A percentile compares a stretch with the other conserved stretches of the same genome.
These are phyloP conservation scores for Hirudo medicinalis DNA, from an alignment of 1,140 invertebrate species.

Conservation along the genomic window DNA sequence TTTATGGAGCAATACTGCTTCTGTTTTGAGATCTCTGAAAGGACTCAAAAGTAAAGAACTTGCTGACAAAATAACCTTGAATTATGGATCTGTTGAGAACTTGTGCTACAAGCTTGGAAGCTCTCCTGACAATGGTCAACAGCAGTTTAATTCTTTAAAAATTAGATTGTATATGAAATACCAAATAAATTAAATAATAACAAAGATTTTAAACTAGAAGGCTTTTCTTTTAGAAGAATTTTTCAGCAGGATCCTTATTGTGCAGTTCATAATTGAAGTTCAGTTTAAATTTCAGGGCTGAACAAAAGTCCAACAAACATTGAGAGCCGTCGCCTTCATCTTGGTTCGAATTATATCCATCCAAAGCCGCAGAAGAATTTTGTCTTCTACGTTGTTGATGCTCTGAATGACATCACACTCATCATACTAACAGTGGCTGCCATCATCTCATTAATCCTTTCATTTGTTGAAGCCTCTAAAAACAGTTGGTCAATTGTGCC, in stretches of 20 bases:
- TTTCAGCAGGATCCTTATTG: no score
- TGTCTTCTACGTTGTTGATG: conserved; percentile 90
- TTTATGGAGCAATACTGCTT: not conserved
- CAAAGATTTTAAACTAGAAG: no score
- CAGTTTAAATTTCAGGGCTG: no score
- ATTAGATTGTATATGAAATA: no score
- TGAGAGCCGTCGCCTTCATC: conserved; percentile 34
- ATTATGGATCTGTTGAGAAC: conserved; percentile 11
- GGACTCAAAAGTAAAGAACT: conserved; percentile 6
- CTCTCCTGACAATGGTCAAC: conserved; percentile 11
- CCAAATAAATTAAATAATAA: no score
- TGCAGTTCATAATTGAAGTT: no score
- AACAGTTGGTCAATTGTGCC: not conserved
- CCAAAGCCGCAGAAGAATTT: conserved; percentile 95
- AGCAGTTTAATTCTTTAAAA: no score
- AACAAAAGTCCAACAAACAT: not conserved
- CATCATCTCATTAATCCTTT: conserved; percentile 26
- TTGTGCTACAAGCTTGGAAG: not conserved
- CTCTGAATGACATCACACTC: conserved; percentile 88
- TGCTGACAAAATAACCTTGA: not conserved
- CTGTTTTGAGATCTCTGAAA: conserved; percentile 1
- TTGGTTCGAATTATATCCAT: conserved; percentile 90
- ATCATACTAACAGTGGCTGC: conserved; percentile 53
- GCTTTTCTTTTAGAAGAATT: no score
- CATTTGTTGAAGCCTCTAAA: conserved; percentile 22